Evolutionary conservation across 2,888 invertebrate genomes (phyloP).

Genomic region (Thymelicus sylvestris): DNA sequence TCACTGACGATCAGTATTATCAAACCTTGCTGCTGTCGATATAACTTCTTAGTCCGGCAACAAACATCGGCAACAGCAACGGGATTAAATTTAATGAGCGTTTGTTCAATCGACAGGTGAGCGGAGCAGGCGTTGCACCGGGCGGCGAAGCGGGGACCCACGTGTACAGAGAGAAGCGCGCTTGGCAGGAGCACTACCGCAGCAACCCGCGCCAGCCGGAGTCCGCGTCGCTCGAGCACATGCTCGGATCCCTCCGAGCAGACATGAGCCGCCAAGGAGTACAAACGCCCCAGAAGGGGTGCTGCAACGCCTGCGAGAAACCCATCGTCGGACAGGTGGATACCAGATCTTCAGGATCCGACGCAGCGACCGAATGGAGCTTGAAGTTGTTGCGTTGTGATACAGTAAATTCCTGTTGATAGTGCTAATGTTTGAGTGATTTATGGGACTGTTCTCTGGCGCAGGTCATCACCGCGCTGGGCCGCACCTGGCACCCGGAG

Average conservation of each 20-base stretch:
- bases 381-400: slow-evolving; percentile 20
- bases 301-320: slow-evolving; percentile 99
- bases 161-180: slow-evolving; percentile 87
- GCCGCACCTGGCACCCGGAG: slow-evolving; percentile 99
- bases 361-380: slow-evolving; percentile 5
- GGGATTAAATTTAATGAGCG: slow-evolving; percentile 32
- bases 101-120: slow-evolving; percentile 59
- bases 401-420: slow-evolving; percentile 8
- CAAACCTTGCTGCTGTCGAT: slow-evolving; percentile 36
- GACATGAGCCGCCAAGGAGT: slow-evolving; percentile 99
- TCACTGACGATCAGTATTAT: not conserved
- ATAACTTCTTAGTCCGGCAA: slow-evolving; percentile 31
- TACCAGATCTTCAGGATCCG: slow-evolving; percentile 7
- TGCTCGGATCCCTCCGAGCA: slow-evolving; percentile 97
- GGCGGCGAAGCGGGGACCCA: slow-evolving; percentile 80
- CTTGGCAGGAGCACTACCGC: slow-evolving; percentile 83
- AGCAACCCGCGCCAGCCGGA: slow-evolving; percentile 84
- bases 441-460: slow-evolving; percentile 41
- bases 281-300: slow-evolving; percentile 99
- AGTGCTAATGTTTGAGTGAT: slow-evolving; percentile 7
- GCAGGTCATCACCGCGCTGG: slow-evolving; percentile 96
- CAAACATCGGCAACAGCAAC: slow-evolving; percentile 28
- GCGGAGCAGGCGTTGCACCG: slow-evolving; percentile 59
- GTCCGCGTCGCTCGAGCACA: slow-evolving; percentile 87
- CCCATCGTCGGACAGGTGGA: slow-evolving; percentile 98